Percentiles rank a stretch among this genome's conserved stretches.
Conservation (phyloP, 2,888 invertebrate genomes). For the Ennomos erosarius region DNA sequence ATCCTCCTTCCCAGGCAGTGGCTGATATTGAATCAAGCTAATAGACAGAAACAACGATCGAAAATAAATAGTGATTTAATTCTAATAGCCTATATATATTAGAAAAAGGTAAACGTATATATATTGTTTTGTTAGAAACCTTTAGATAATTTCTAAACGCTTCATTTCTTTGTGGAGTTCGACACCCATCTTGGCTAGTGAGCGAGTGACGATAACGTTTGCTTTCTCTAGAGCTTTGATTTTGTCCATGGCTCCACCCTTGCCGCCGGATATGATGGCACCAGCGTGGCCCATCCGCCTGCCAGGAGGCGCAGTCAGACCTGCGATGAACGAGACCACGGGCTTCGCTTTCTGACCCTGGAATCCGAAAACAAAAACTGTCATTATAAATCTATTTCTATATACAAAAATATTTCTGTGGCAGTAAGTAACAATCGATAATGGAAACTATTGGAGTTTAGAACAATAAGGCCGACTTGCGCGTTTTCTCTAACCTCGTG, state of each 20-base stretch:
- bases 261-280: constrained; percentile 99
- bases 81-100: constrained; percentile 70
- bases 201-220: constrained; percentile 97
- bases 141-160: constrained; percentile 87
- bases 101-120: constrained; percentile 45
- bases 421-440: too few relatives aligned
- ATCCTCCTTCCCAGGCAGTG: constrained; percentile 35
- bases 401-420: too few relatives aligned
- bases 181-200: constrained; percentile 98
- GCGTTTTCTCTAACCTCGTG: too few relatives aligned
- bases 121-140: constrained; percentile 44
- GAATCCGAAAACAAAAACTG: constrained; percentile 44
- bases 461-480: too few relatives aligned
- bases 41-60: constrained; percentile 55
- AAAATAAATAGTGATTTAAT: constrained; percentile 75
- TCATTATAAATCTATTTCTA: background rate
- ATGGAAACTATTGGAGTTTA: too few relatives aligned
- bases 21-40: constrained; percentile 37
- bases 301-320: constrained; percentile 98
- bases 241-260: constrained; percentile 99
- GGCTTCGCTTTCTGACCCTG: constrained; percentile 96
- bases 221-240: constrained; percentile 97
- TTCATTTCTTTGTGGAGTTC: constrained; percentile 96
- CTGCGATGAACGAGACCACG: constrained; percentile 99
- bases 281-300: constrained; percentile 99